Percentiles rank a stretch among this genome's conserved stretches.
Conservation (phyloP, 2,888 invertebrate species). For the Pristionchus exspectatus region DNA sequence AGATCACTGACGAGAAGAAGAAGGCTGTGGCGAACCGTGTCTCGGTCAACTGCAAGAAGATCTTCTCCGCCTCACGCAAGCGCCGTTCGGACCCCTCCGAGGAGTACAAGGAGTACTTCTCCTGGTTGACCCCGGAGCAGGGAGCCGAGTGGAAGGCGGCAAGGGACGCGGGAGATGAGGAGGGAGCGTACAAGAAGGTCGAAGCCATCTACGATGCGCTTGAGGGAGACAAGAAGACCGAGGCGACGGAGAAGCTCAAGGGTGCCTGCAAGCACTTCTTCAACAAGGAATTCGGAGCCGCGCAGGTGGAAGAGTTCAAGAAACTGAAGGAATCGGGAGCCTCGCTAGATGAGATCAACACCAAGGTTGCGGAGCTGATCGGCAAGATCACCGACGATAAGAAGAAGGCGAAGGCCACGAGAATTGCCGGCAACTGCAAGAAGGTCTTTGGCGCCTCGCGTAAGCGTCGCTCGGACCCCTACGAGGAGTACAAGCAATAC, state of each 20-base stretch:
- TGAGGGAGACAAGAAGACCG: conserved; percentile 59
- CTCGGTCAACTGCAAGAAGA: conserved; percentile 56
- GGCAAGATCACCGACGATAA: conserved; percentile 58
- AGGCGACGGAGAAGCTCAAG: conserved; percentile 58
- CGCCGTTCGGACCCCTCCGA: background rate
- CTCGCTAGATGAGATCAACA: conserved; percentile 11
- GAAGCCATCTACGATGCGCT: conserved; percentile 42
- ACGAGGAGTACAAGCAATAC: conserved; percentile 37
- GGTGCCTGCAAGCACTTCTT: conserved; percentile 50
- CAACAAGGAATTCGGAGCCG: conserved; percentile 65
- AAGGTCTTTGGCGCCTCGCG: conserved; percentile 53
- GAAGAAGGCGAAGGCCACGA: conserved; percentile 23
- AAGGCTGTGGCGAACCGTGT: conserved; percentile 16
- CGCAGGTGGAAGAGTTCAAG: conserved; percentile 62
- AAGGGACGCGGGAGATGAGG: conserved; percentile 43
- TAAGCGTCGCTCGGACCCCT: conserved; percentile 32
- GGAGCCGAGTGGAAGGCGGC: conserved; percentile 50
- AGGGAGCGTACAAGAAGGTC: background rate
- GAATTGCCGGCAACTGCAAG: conserved; percentile 54
- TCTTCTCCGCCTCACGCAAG: conserved; percentile 50
- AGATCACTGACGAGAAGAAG: conserved; percentile 56
- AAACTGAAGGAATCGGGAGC: conserved; percentile 68
- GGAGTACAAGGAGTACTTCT: conserved; percentile 29
- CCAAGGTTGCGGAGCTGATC: conserved; percentile 57
- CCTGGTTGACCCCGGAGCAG: conserved; percentile 51